Conservation (phyloP, 2,888 invertebrate genomes). For the Euproctis similis region DNA sequence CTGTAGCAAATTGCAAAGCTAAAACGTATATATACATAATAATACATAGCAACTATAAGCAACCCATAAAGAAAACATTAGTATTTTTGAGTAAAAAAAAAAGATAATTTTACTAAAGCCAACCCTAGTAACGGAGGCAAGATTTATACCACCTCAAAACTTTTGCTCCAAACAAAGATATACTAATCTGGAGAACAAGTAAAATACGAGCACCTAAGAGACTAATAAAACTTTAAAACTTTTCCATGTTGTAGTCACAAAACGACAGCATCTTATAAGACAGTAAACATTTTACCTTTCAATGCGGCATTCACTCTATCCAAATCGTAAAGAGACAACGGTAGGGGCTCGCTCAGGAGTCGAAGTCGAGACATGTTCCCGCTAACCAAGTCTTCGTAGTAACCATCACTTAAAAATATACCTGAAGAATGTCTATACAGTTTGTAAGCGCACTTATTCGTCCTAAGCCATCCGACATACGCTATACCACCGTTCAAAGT, state of each 20-base stretch:
- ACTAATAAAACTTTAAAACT: constrained; percentile 42
- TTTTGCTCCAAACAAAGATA: no score
- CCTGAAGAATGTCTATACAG: constrained; percentile 68
- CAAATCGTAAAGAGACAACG: constrained; percentile 69
- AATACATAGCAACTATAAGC: no score
- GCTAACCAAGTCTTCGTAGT: constrained; percentile 44
- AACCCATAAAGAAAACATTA: no score
- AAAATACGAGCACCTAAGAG: constrained; percentile 14
- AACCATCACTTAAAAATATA: constrained; percentile 68
- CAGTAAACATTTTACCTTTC: constrained; percentile 70
- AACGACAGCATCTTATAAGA: constrained; percentile 43
- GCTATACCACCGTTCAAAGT: constrained; percentile 66
- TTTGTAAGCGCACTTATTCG: constrained; percentile 66
- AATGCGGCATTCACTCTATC: constrained; percentile 71
- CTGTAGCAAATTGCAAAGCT: no score
- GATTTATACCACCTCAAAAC: no score
- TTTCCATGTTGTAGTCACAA: constrained; percentile 35
- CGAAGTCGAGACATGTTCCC: constrained; percentile 54
- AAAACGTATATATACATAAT: no score
- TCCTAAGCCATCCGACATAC: constrained; percentile 63
- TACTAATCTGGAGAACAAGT: constrained; percentile 3
- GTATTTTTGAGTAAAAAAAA: no score
- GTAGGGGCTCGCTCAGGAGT: constrained; percentile 67
- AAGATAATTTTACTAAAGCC: no score
- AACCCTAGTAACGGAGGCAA: no score